Evolutionary conservation across 2,797 vertebrate species (phyloP).

Genomic region (Coregonus suidteri): DNA sequence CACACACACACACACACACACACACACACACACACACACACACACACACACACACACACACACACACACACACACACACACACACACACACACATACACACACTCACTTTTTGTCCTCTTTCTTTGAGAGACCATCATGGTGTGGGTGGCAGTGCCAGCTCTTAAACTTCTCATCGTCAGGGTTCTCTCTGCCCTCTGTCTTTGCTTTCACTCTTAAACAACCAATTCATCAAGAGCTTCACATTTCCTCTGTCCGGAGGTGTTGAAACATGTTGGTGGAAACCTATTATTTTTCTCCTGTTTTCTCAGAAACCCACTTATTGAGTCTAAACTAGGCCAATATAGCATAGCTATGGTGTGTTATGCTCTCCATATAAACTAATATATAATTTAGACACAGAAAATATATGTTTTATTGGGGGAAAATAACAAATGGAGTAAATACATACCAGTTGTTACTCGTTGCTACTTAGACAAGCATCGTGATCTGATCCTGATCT

Average conservation of each 20-base stretch:
- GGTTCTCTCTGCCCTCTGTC: constrained; percentile 4
- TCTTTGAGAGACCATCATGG: constrained; percentile 26
- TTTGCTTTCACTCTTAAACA: constrained; percentile 3
- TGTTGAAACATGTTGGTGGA: not conserved
- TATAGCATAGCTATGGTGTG: not conserved
- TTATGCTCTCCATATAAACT: not conserved
- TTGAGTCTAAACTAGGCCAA: not conserved
- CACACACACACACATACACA: not conserved
- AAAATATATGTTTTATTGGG: not conserved
- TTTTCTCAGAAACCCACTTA: not conserved
- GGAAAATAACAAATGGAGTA: not conserved
- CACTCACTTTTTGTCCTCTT: not conserved
- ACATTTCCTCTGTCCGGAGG: constrained; percentile 12
- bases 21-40: not conserved
- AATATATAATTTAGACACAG: not conserved
- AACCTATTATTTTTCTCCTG: not conserved
- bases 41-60: not conserved
- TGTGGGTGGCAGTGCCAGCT: constrained; percentile 14
- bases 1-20: too few species aligned
- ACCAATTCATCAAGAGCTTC: constrained; percentile 15
- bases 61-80: not conserved
- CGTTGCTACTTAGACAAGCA: constrained; percentile 1
- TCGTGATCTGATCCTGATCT: not conserved
- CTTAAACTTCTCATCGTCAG: constrained; percentile 16
- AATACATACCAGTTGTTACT: not conserved